phyloP scores from a whole-genome alignment of 2,113 vertebrate species.

The Crocuta crocuta region DNA sequence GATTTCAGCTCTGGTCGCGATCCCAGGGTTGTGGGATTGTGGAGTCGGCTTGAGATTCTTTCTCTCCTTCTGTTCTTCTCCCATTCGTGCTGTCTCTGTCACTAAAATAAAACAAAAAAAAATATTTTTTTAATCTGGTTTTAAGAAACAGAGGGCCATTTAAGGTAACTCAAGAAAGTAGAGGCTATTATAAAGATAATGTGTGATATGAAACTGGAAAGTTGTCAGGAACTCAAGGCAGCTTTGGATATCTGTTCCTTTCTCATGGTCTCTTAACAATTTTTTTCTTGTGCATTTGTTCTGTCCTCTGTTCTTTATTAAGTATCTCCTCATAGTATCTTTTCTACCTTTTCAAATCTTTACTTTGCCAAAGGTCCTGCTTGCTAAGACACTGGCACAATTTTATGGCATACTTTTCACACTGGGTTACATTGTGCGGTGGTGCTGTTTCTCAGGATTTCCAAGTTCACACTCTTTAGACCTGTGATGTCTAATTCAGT shows the following conservation, averaged over 20 bases:
- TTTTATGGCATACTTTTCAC: constrained; percentile 3
- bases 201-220: background rate
- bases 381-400: background rate
- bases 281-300: background rate
- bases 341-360: constrained; percentile 10
- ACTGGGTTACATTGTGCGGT: background rate
- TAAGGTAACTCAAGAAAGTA: constrained; percentile 11
- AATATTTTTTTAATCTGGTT: background rate
- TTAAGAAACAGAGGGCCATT: constrained; percentile 53
- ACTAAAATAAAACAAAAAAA: too few species aligned
- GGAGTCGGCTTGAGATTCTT: too few species aligned
- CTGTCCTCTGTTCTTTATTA: background rate
- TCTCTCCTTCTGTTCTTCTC: too few species aligned
- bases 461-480: background rate
- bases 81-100: too few species aligned
- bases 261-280: background rate
- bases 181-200: background rate
- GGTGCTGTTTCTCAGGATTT: background rate
- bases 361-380: background rate
- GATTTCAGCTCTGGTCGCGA: too few species aligned
- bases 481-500: background rate
- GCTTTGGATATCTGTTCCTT: background rate
- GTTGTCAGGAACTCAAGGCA: background rate
- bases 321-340: background rate
- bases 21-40: too few species aligned